A percentile compares a stretch with the other conserved stretches of the same genome.
phyloP scores from a whole-genome alignment of 2,888 invertebrate genomes.

The Cephus pulcher region DNA sequence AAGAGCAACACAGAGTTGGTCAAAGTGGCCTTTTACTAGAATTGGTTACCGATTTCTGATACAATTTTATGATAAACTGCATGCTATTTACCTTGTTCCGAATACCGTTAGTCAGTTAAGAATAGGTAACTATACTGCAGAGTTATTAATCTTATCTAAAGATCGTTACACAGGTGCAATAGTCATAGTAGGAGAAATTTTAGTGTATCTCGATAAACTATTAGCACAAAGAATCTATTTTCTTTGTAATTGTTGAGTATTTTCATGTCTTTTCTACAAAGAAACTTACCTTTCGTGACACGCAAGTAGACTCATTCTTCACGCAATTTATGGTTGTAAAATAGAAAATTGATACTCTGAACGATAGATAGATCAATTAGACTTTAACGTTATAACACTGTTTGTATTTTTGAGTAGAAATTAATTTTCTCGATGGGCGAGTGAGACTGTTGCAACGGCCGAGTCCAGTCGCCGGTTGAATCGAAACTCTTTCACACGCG shows the following conservation, averaged over 20 bases:
- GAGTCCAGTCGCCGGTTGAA: neutral
- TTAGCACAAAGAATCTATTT: neutral
- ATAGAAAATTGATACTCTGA: neutral
- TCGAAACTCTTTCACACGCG: neutral
- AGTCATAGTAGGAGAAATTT: neutral
- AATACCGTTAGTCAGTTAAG: neutral
- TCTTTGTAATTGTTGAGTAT: neutral
- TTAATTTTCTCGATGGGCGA: neutral
- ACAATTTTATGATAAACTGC: neutral
- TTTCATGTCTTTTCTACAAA: neutral
- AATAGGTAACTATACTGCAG: neutral
- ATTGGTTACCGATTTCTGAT: too few species aligned
- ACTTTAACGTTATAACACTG: neutral
- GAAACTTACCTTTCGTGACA: neutral
- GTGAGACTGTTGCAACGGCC: neutral
- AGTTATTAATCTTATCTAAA: neutral
- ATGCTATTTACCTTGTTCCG: neutral
- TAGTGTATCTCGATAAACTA: too few species aligned
- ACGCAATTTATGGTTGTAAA: neutral
- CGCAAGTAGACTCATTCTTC: neutral
- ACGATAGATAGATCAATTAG: neutral
- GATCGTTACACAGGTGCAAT: neutral
- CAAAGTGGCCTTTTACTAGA: neutral
- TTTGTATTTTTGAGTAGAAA: neutral
- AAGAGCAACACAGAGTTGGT: neutral